A percentile compares a stretch with the other conserved stretches of the same genome.
Evolutionary conservation across 2,888 invertebrate species (phyloP).

Genomic region (Hartigia nigra): DNA sequence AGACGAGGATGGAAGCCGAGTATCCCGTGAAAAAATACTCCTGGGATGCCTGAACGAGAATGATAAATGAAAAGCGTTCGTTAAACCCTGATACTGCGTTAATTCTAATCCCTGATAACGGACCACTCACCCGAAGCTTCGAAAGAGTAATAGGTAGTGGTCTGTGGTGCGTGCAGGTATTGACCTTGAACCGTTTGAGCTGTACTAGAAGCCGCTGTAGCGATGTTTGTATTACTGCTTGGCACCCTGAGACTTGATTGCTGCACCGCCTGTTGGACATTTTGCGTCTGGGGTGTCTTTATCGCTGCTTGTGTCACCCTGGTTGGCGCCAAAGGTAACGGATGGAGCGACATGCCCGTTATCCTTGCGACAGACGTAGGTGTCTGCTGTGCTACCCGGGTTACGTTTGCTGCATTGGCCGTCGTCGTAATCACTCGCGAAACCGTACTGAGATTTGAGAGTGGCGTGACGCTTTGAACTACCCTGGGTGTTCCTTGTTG

Average conservation of each 20-base stretch:
- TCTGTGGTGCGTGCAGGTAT: constrained; percentile 55
- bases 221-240: constrained; percentile 33
- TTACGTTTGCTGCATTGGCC: constrained; percentile 46
- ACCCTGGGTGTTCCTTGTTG: constrained; percentile 53
- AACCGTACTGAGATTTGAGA: constrained; percentile 55
- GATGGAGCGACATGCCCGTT: constrained; percentile 60
- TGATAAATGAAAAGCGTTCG: not conserved
- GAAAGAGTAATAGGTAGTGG: constrained; percentile 58
- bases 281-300: constrained; percentile 36
- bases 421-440: constrained; percentile 60
- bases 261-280: constrained; percentile 41
- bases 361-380: constrained; percentile 59
- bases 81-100: not conserved
- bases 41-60: not conserved
- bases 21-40: not conserved
- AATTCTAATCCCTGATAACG: constrained; percentile 1
- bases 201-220: constrained; percentile 31
- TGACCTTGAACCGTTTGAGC: constrained; percentile 53
- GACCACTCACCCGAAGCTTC: constrained; percentile 52
- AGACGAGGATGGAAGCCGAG: not conserved
- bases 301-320: constrained; percentile 47
- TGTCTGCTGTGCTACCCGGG: constrained; percentile 53
- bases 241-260: constrained; percentile 28
- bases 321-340: constrained; percentile 54
- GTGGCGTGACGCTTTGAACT: constrained; percentile 59